Percentiles rank a stretch among this genome's conserved stretches.
These are phyloP conservation scores for Sciurus vulgaris DNA, from an alignment of 2,797 vertebrate species.

Conservation along the genomic window DNA sequence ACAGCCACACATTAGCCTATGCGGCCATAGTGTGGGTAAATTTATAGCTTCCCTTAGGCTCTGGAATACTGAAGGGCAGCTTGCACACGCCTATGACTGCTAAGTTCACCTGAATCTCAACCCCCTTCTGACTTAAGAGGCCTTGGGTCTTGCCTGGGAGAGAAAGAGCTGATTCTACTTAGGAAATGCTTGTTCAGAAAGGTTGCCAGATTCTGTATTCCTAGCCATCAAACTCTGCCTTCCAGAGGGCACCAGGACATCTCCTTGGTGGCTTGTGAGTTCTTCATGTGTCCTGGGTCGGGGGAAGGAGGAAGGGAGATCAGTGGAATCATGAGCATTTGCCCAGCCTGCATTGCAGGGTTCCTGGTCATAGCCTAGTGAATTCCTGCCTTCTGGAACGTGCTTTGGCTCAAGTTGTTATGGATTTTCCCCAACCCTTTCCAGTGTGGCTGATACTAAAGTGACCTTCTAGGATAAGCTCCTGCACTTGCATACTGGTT, in stretches of 20 bases:
- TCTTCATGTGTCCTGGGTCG: not conserved
- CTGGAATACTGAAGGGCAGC: not conserved
- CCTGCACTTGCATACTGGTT: not conserved
- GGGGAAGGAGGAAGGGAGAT: not conserved
- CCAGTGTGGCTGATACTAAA: not conserved
- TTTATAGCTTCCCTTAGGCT: not conserved
- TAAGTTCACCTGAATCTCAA: not conserved
- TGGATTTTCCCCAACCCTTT: not conserved
- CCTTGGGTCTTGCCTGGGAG: not conserved
- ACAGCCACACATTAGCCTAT: too few species aligned
- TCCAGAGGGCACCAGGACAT: not conserved
- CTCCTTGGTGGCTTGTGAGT: not conserved
- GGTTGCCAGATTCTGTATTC: not conserved
- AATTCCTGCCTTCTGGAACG: not conserved
- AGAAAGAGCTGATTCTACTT: not conserved
- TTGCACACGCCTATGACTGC: not conserved
- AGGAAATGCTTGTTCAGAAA: not conserved
- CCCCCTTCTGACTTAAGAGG: not conserved
- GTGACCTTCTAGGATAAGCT: conserved; percentile 27
- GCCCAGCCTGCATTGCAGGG: not conserved
- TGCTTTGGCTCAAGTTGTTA: not conserved
- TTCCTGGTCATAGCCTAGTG: not conserved
- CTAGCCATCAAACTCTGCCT: not conserved
- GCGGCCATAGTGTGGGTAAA: not conserved
- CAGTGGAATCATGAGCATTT: not conserved